Percentiles rank a stretch among this genome's conserved stretches.
These are phyloP conservation scores for Silurus glanis DNA, from an alignment of 2,113 vertebrate species.

Conservation along the genomic window DNA sequence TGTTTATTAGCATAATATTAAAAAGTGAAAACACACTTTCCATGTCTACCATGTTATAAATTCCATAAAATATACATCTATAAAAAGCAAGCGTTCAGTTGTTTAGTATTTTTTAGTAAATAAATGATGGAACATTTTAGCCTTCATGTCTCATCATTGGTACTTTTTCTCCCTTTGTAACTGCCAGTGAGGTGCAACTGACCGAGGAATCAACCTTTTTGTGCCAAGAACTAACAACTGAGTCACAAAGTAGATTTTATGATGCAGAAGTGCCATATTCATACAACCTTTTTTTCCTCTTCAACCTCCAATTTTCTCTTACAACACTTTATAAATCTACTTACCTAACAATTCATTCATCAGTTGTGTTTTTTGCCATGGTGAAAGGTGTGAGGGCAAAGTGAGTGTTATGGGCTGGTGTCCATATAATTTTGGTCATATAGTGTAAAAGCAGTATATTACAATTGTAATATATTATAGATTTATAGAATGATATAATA, in stretches of 20 bases:
- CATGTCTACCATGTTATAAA: no score
- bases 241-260: not conserved
- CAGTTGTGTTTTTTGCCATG: not conserved
- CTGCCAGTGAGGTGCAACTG: not conserved
- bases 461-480: no score
- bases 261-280: not conserved
- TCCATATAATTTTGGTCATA: no score
- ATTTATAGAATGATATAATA: no score
- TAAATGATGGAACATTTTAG: not conserved
- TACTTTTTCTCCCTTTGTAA: not conserved
- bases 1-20: not conserved
- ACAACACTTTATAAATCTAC: not conserved
- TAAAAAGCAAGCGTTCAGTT: not conserved
- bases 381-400: no score
- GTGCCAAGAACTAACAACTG: not conserved
- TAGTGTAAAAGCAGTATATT: no score
- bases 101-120: not conserved
- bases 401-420: no score
- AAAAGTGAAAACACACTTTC: not conserved
- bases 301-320: not conserved
- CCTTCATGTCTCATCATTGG: not conserved
- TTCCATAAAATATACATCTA: no score
- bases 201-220: not conserved
- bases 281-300: not conserved
- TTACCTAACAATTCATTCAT: not conserved